Evolutionary conservation across 2,113 vertebrate species (phyloP).

Genomic region (Otus sunia): DNA sequence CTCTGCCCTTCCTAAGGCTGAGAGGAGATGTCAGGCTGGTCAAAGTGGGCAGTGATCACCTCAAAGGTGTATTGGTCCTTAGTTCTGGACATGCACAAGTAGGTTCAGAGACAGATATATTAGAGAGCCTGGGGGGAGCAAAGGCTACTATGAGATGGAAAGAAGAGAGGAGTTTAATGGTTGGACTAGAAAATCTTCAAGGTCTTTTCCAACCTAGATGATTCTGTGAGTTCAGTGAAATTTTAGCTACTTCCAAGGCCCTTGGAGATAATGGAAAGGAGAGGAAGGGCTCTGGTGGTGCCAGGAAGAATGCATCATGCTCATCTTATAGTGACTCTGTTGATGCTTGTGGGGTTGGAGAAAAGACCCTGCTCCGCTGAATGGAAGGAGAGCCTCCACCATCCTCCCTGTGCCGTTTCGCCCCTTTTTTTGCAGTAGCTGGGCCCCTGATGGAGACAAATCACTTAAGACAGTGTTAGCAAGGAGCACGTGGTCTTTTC

Average conservation of each 20-base stretch:
- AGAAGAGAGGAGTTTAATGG: background rate
- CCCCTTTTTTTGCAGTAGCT: background rate
- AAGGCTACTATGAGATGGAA: background rate
- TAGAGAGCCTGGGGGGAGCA: background rate
- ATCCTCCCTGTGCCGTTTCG: rapidly evolving
- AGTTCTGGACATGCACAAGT: background rate
- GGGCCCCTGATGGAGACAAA: background rate
- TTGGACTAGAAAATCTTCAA: too few relatives aligned
- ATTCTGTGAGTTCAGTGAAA: background rate
- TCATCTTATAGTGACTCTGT: background rate
- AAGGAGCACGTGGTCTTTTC: background rate
- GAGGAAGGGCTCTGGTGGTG: background rate
- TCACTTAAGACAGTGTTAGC: background rate
- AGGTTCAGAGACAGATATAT: background rate
- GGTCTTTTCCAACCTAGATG: too few relatives aligned
- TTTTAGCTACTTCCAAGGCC: background rate
- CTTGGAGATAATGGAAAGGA: background rate
- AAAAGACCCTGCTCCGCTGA: background rate
- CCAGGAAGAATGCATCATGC: background rate
- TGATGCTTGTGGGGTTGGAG: background rate
- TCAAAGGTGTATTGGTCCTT: background rate
- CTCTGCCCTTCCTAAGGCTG: background rate
- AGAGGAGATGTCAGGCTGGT: background rate
- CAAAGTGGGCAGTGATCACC: background rate
- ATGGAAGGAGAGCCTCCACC: background rate